Evolutionary conservation across 2,113 vertebrate genomes (phyloP), one percentile per base, ranked within the genome.

Genomic region (Podilymbus podiceps): DNA sequence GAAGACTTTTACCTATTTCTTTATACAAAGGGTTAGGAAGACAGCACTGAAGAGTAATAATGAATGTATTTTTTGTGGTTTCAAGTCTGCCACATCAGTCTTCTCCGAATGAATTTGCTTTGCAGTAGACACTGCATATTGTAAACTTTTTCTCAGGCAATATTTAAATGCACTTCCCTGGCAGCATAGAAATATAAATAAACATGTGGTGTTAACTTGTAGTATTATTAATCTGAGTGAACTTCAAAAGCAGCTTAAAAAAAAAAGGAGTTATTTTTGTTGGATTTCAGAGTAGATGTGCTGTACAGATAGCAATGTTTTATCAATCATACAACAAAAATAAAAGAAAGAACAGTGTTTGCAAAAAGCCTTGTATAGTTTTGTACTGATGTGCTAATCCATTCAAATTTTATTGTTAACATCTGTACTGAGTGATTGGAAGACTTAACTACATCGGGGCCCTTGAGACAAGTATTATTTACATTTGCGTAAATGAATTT

Each of bases 91-190:
- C 94, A 64, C 89, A 92, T 97, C 92, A 79, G 24, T 58, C 46
- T 74, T 95, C 72, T 90, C 73, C 87, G 87, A 72, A 73, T 76
- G 90, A 93, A 66, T 85, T 79, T 50, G 69, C 59, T 95, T 95
- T 95, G 86, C 80, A 92, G 66, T 68, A 90, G 87, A 55, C 49
- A 18, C 62, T 79, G 80, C 58, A 62, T 66, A 46, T 67, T 86
- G 80, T 92, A 73, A 95, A 66, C 86, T 87, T 76, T n/a, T 94
- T 97, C 86, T 86, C 77, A 95, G 88, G 73, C 69, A 82, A 11
- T 93, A 95, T 93, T 95, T 85, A 93, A 97, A 96, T 96, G 75
- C 5, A 46, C 50, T 96, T 92, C 49, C 69, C 86, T 91, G 89
- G 69, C 77, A 92, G 94, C 83, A 38, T 2, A 69, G 74, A 72